These are phyloP conservation scores for Isaurus tuberculatus DNA, from an alignment of 92 coral and sea anemone genomes.

Conservation along the genomic window DNA sequence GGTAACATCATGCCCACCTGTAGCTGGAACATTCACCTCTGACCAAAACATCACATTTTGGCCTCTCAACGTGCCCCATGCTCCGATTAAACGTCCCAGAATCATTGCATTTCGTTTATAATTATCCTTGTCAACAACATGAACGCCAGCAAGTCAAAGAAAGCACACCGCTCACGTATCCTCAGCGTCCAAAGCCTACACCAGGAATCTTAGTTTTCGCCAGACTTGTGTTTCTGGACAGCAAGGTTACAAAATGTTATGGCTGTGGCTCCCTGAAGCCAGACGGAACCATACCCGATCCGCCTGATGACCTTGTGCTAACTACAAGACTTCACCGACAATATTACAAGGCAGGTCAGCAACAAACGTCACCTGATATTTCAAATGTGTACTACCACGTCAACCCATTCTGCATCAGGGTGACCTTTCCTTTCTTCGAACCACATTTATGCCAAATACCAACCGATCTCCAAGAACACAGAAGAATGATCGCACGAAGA, in stretches of 20 bases:
- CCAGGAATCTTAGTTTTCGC: slow-evolving; percentile 60
- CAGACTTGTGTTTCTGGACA: slow-evolving; percentile 59
- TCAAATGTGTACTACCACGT: slow-evolving; percentile 50
- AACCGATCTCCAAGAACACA: slow-evolving; percentile 45
- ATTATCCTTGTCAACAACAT: slow-evolving; percentile 12
- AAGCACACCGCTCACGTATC: slow-evolving; percentile 18
- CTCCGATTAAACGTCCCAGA: slow-evolving; percentile 10
- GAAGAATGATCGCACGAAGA: background rate
- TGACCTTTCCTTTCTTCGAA: slow-evolving; percentile 22
- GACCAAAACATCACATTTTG: background rate
- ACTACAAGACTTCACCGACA: slow-evolving; percentile 53
- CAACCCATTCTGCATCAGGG: slow-evolving; percentile 43
- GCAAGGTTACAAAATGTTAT: slow-evolving; percentile 62
- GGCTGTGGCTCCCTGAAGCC: slow-evolving; percentile 71
- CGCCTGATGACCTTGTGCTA: slow-evolving; percentile 64
- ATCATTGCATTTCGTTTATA: slow-evolving; percentile 11
- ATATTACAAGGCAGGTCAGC: slow-evolving; percentile 56
- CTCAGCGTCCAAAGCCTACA: slow-evolving; percentile 54
- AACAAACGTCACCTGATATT: slow-evolving; percentile 46
- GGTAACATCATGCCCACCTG: background rate
- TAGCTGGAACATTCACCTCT: background rate
- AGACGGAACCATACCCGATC: slow-evolving; percentile 54
- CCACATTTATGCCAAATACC: slow-evolving; percentile 38
- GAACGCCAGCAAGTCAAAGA: slow-evolving; percentile 18
- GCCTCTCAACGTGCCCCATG: slow-evolving; percentile 4